phyloP scores from a whole-genome alignment of 2,888 invertebrate species.

The Allophyes oxyacanthae region DNA sequence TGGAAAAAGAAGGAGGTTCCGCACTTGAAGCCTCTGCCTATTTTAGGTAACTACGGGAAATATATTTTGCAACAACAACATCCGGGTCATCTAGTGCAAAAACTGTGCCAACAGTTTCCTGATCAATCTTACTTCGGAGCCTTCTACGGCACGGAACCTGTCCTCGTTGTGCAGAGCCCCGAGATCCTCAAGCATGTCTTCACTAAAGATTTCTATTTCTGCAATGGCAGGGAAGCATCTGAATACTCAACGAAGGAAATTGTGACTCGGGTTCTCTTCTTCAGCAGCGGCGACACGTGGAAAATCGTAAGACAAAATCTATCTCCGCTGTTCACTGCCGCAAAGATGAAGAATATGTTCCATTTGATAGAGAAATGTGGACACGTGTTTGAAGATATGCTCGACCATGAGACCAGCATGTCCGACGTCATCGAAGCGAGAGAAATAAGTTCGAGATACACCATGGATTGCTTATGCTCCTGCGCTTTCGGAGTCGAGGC shows the following conservation, averaged over 20 bases:
- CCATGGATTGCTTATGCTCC: conserved; percentile 70
- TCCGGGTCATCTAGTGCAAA: too few relatives aligned
- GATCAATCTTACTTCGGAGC: too few relatives aligned
- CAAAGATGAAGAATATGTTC: conserved; percentile 77
- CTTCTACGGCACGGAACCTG: too few relatives aligned
- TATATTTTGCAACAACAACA: too few relatives aligned
- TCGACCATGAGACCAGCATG: conserved; percentile 49
- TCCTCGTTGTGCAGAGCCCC: too few relatives aligned
- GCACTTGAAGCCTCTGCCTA: too few relatives aligned
- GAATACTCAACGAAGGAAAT: conserved; percentile 61
- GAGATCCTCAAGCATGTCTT: too few relatives aligned
- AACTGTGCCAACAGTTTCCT: too few relatives aligned
- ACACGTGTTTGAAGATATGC: conserved; percentile 57
- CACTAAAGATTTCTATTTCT: conserved; percentile 71
- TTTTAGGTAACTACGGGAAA: too few relatives aligned
- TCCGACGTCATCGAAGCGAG: conserved; percentile 54
- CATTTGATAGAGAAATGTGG: conserved; percentile 65
- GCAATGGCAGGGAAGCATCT: conserved; percentile 67
- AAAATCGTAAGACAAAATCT: conserved; percentile 71
- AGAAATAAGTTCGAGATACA: conserved; percentile 59
- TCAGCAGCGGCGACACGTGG: conserved; percentile 70
- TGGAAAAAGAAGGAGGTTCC: too few relatives aligned
- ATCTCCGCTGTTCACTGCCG: conserved; percentile 70
- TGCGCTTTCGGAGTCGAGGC: conserved; percentile 57
- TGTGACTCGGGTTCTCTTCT: conserved; percentile 65